Percentiles rank a stretch among this genome's conserved stretches.
These are phyloP conservation scores for Columba janthina DNA, from an alignment of 2,113 vertebrate genomes.

Conservation along the genomic window DNA sequence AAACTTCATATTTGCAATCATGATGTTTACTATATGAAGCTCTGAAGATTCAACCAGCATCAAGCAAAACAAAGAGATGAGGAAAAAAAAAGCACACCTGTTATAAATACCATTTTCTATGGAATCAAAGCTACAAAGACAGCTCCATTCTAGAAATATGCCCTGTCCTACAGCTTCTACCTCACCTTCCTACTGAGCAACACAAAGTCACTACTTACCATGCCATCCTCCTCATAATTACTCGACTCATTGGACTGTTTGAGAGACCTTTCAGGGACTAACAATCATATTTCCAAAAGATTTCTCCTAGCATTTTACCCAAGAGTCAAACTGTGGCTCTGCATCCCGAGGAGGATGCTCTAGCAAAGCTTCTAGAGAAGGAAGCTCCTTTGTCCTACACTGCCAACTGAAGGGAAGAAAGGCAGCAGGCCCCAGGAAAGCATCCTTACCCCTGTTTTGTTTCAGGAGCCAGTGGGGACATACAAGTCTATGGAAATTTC, in stretches of 20 bases:
- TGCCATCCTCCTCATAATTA: neutral
- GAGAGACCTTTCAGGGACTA: neutral
- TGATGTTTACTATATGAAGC: neutral
- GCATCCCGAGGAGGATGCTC: neutral
- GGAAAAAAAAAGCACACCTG: too few species aligned
- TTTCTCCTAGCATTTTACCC: neutral
- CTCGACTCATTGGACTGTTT: neutral
- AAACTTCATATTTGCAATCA: neutral
- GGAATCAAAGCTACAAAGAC: neutral
- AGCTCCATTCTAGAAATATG: neutral
- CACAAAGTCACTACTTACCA: rapidly evolving
- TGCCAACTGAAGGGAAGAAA: neutral
- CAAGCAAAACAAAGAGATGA: neutral
- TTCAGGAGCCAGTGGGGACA: rapidly evolving
- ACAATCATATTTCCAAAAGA: neutral
- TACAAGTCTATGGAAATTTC: rapidly evolving
- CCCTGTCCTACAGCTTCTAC: neutral
- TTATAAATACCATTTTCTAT: neutral
- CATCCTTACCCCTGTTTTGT: neutral
- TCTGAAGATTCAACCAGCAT: neutral
- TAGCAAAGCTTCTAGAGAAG: neutral
- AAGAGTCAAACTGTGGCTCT: neutral
- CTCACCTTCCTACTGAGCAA: neutral
- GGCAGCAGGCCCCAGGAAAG: neutral
- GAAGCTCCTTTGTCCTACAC: neutral